Evolutionary conservation across 2,888 invertebrate species (phyloP).

Genomic region (Acleris literana): DNA sequence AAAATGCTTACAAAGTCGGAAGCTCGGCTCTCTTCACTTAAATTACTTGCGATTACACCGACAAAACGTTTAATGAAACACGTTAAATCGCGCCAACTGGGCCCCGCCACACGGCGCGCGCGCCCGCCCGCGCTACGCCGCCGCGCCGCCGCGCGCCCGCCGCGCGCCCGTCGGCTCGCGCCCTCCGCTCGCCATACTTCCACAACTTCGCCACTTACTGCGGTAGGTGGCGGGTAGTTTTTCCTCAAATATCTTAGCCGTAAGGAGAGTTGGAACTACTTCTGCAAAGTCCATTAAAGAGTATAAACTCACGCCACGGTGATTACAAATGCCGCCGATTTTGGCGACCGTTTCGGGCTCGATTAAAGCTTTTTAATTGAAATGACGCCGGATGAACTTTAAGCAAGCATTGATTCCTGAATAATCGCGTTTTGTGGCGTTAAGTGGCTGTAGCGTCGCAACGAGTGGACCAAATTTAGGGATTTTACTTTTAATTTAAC

Average conservation of each 20-base stretch:
- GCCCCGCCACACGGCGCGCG: slow-evolving; percentile 50
- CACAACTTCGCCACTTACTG: slow-evolving; percentile 77
- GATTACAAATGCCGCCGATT: slow-evolving; percentile 79
- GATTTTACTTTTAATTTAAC: slow-evolving; percentile 22
- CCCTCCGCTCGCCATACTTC: slow-evolving; percentile 63
- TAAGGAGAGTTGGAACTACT: slow-evolving; percentile 82
- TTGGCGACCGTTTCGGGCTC: slow-evolving; percentile 71
- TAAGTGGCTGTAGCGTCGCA: slow-evolving; percentile 25
- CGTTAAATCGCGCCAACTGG: slow-evolving; percentile 81
- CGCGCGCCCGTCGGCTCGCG: slow-evolving; percentile 33
- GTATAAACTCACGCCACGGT: slow-evolving; percentile 76
- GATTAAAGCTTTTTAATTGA: slow-evolving; percentile 78
- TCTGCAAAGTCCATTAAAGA: slow-evolving; percentile 81
- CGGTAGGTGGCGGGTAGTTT: slow-evolving; percentile 77
- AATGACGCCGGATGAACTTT: slow-evolving; percentile 62
- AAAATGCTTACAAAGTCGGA: slow-evolving; percentile 83
- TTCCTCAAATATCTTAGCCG: slow-evolving; percentile 82
- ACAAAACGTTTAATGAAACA: slow-evolving; percentile 83
- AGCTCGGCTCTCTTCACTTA: slow-evolving; percentile 82
- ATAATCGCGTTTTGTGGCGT: slow-evolving; percentile 30
- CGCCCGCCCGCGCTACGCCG: slow-evolving; percentile 46
- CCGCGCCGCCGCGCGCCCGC: slow-evolving; percentile 43
- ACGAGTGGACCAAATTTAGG: slow-evolving; percentile 24
- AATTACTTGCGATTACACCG: slow-evolving; percentile 83
- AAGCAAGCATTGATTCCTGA: slow-evolving; percentile 45